These are phyloP conservation scores for Colinus virginianus DNA, from an alignment of 2,113 vertebrate species.

Conservation along the genomic window DNA sequence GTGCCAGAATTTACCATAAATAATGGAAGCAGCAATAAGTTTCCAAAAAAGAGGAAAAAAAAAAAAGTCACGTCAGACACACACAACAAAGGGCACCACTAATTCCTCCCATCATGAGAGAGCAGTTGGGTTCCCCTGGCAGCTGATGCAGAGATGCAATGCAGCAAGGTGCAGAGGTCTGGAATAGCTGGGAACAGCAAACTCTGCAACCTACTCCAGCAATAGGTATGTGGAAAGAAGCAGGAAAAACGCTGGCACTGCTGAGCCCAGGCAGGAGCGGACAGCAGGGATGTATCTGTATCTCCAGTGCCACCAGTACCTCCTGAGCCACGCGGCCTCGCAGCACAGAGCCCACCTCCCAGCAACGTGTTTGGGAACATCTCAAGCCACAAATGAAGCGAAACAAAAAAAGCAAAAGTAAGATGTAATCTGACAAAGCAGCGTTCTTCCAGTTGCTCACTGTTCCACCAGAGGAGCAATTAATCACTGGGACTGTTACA, in stretches of 20 bases:
- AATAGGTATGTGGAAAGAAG: neutral
- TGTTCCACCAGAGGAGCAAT: slow-evolving; percentile 58
- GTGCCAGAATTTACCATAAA: neutral
- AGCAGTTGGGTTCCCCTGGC: neutral
- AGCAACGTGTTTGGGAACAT: neutral
- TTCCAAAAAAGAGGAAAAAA: neutral
- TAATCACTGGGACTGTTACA: slow-evolving; percentile 53
- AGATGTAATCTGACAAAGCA: neutral
- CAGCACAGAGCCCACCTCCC: neutral
- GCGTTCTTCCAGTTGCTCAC: neutral
- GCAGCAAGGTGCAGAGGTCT: neutral
- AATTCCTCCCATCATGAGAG: neutral
- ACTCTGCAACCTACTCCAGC: neutral
- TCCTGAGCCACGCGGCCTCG: accelerated
- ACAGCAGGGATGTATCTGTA: neutral
- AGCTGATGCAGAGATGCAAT: neutral
- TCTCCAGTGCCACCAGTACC: accelerated
- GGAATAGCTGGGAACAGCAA: accelerated
- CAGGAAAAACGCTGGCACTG: neutral
- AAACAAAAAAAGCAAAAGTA: neutral
- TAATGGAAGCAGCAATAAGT: neutral
- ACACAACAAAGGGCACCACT: neutral
- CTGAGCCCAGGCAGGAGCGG: neutral
- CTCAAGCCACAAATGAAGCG: neutral
- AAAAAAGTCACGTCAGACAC: neutral